phyloP scores from a whole-genome alignment of 2,113 vertebrate genomes.

The Sebastes schlegelii region DNA sequence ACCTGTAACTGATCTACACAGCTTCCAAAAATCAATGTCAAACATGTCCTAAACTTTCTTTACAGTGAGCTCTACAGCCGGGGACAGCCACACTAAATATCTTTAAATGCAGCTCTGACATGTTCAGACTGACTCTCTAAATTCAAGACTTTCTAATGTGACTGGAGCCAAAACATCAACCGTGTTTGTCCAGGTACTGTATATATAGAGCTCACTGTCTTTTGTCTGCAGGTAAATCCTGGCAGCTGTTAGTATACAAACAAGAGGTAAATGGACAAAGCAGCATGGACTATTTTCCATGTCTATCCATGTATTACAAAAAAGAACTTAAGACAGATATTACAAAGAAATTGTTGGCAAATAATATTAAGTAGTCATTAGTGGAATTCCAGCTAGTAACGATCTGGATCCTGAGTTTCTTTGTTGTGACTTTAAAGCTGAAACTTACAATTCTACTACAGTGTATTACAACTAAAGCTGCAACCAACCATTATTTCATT shows the following conservation, averaged over 20 bases:
- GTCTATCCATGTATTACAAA: background rate
- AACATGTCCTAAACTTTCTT: background rate
- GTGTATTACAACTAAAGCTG: background rate
- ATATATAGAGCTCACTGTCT: constrained; percentile 22
- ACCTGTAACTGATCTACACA: background rate
- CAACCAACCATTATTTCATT: background rate
- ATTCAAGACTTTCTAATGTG: background rate
- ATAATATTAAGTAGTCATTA: constrained; percentile 42
- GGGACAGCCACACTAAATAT: background rate
- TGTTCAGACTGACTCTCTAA: background rate
- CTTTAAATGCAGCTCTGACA: background rate
- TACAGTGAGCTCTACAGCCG: background rate
- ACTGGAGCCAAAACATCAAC: background rate
- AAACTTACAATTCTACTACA: constrained; percentile 14
- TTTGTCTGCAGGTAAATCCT: constrained; percentile 53
- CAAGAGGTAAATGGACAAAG: constrained; percentile 31
- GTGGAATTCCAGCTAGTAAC: constrained; percentile 5
- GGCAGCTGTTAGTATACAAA: constrained; percentile 21
- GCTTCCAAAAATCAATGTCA: background rate
- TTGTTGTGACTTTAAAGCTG: constrained; percentile 17
- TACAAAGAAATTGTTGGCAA: constrained; percentile 34
- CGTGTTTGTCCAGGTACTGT: background rate
- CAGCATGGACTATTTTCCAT: constrained; percentile 1
- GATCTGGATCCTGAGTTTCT: constrained; percentile 58
- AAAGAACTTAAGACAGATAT: constrained; percentile 14